Evolutionary conservation across 2,113 vertebrate genomes (phyloP).

Genomic region (Cyanoramphus novaezelandiae): DNA sequence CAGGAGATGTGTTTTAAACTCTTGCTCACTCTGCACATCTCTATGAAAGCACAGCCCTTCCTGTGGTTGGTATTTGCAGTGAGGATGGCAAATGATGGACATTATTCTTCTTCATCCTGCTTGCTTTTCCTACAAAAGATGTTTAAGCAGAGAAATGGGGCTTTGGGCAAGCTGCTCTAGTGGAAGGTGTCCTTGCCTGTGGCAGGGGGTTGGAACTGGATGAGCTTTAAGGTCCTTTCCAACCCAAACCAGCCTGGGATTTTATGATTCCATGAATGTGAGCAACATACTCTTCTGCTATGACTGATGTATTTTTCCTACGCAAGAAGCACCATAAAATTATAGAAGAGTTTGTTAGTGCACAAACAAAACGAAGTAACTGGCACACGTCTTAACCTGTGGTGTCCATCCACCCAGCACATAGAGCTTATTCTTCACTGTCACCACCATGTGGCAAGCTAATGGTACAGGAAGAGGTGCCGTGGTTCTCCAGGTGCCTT

Average conservation of each 20-base stretch:
- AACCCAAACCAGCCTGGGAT: not conserved
- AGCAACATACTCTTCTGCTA: not conserved
- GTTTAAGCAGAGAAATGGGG: not conserved
- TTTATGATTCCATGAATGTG: not conserved
- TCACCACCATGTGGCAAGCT: constrained; percentile 85
- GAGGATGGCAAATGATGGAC: not conserved
- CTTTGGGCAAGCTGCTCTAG: not conserved
- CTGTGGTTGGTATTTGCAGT: not conserved
- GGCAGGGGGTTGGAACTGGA: not conserved
- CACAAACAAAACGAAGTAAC: not conserved
- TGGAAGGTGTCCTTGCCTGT: not conserved
- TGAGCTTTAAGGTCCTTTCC: not conserved
- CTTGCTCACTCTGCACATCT: not conserved
- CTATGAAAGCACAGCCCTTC: not conserved
- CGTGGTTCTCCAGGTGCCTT: constrained; percentile 85
- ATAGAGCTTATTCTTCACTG: constrained; percentile 84
- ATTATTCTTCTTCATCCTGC: not conserved
- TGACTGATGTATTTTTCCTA: not conserved
- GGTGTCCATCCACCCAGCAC: constrained; percentile 94
- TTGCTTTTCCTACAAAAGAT: not conserved
- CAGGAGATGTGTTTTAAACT: not conserved
- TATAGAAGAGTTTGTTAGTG: not conserved
- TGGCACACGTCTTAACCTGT: constrained; percentile 80
- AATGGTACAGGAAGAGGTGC: constrained; percentile 87
- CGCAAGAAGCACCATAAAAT: not conserved